phyloP scores from a whole-genome alignment of 2,888 invertebrate genomes.

The Tinea pellionella region DNA sequence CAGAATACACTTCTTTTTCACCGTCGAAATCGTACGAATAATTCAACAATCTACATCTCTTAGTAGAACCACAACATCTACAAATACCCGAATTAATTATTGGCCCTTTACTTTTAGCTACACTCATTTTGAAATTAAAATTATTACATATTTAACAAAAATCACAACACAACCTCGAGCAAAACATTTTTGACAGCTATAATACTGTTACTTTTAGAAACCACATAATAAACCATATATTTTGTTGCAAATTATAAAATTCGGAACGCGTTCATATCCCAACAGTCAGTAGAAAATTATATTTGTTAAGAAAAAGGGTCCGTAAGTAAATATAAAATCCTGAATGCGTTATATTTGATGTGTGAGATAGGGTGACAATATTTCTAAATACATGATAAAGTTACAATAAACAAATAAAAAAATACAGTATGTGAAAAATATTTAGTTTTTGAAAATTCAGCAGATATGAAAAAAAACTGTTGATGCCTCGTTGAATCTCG shows the following conservation, averaged over 20 bases:
- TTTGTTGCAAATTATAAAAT: neutral
- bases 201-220: neutral
- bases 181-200: neutral
- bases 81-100: slow-evolving; percentile 49
- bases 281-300: no score
- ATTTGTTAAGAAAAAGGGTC: no score
- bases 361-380: no score
- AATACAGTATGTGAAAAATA: no score
- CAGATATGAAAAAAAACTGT: no score
- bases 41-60: slow-evolving; percentile 52
- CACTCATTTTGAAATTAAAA: slow-evolving; percentile 27
- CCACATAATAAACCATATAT: neutral
- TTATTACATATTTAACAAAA: neutral
- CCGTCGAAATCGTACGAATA: slow-evolving; percentile 49
- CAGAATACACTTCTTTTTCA: slow-evolving; percentile 48
- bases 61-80: slow-evolving; percentile 48
- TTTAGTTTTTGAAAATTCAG: no score
- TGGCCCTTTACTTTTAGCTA: slow-evolving; percentile 38
- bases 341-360: no score
- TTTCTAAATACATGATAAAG: no score
- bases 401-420: no score
- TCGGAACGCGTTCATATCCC: neutral
- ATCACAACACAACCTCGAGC: neutral
- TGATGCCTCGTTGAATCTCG: no score
- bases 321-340: no score